A percentile compares a stretch with the other conserved stretches of the same genome.
phyloP scores from a whole-genome alignment of 2,797 vertebrate genomes.

The Poeciliopsis gracilis region DNA sequence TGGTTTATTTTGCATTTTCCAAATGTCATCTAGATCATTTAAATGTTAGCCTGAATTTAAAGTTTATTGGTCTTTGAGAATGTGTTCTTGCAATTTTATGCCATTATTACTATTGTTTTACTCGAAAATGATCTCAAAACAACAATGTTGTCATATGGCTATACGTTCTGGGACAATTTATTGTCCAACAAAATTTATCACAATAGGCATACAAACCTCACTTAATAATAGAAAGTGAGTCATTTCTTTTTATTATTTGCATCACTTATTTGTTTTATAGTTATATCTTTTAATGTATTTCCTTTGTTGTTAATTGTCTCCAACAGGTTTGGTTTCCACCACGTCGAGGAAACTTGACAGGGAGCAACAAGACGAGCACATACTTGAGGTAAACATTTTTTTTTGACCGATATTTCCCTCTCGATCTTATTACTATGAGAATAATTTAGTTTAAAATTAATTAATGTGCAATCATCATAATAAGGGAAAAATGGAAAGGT shows the following conservation, averaged over 20 bases:
- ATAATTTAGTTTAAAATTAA: neutral
- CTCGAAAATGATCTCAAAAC: no score
- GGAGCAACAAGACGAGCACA: constrained; percentile 95
- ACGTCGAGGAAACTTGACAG: constrained; percentile 95
- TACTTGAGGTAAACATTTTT: constrained; percentile 89
- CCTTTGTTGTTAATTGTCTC: constrained; percentile 22
- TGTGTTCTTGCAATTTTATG: no score
- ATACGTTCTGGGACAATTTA: no score
- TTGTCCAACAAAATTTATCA: no score
- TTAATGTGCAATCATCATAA: constrained; percentile 12
- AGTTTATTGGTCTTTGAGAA: no score
- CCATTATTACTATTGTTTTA: no score
- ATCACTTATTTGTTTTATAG: neutral
- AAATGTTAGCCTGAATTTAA: no score
- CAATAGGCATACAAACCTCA: neutral
- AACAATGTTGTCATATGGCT: no score
- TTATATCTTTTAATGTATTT: constrained; percentile 6
- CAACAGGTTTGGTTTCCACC: constrained; percentile 91
- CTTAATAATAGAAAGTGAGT: neutral
- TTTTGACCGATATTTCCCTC: constrained; percentile 19
- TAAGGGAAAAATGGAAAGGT: constrained; percentile 26
- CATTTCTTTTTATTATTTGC: neutral
- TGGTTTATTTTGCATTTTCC: no score
- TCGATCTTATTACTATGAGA: neutral
- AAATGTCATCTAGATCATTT: no score